Evolutionary conservation across 2,888 invertebrate genomes (phyloP), one percentile per base, ranked within the genome.

Genomic region (Napeogenes sylphis): DNA sequence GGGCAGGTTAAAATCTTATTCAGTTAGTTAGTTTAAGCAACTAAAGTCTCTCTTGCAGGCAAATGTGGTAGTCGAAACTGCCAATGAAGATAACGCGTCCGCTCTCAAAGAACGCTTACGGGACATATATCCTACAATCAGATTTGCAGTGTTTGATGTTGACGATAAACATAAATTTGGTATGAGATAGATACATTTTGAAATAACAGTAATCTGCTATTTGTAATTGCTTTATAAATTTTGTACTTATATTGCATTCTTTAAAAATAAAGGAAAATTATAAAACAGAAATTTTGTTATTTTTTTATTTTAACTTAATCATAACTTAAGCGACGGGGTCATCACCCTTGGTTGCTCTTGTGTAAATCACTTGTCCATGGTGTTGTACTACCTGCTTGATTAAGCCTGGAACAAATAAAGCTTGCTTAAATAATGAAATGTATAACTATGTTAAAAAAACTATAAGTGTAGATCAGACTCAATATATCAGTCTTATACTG

Each of bases 311-410:
- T 69, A 80, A 79, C 85, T 88, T 87, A 88, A 79, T 73, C 82
- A 84, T 87, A 80, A 83, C 65, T 92, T 95, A 95, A 76, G 94
- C 94, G 79, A 92, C 93, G 67, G 94, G 94, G 82, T 97, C 98
- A 82, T 98, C 98, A 76, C 95, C 97, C 92, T 98, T 98, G 55
- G 98, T 98, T 63, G 97, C 96, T 83, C 99, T 93, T 45, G 99
- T 99, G 92, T 98, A 99, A 85, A 99, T 99, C 70, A 98, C 93
- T 91, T 99, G 99, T 59, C 98, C 96, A 85, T 97, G 96, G 88
- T 99, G 99, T 86, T 98, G 97, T 66, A 98, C 96, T 70, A 99
- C 98, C 89, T 97, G 97, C 83, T 96, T 97, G 83, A 99, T 99
- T 78, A 98, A 90, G 81, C 98, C 96, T 97, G 91, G 0, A 80